These are phyloP conservation scores for Sturmia bella DNA, from an alignment of 2,888 invertebrate species.

Conservation along the genomic window DNA sequence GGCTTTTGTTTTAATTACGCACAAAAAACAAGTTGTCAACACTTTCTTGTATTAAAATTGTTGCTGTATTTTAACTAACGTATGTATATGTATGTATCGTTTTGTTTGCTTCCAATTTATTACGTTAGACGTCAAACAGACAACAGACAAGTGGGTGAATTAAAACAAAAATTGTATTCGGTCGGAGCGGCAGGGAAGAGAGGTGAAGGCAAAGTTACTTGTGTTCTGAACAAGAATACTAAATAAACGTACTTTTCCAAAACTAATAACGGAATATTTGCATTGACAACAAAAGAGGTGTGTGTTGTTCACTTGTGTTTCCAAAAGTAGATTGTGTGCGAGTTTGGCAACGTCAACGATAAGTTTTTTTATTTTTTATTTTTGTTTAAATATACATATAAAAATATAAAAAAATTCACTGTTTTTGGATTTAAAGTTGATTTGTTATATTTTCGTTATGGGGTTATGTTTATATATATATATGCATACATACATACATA, in stretches of 20 bases:
- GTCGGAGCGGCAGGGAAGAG: too few relatives aligned
- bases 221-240: slow-evolving; percentile 18
- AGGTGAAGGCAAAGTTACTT: not conserved
- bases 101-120: slow-evolving; percentile 33
- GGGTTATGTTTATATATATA: too few relatives aligned
- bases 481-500: slow-evolving; percentile 7
- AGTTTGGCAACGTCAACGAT: slow-evolving; percentile 29
- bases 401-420: slow-evolving; percentile 13
- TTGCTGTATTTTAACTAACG: slow-evolving; percentile 9
- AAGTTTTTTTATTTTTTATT: too few relatives aligned
- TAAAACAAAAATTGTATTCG: slow-evolving; percentile 13
- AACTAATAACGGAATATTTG: slow-evolving; percentile 29
- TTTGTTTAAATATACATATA: slow-evolving; percentile 10
- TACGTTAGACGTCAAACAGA: slow-evolving; percentile 57
- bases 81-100: too few relatives aligned
- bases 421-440: not conserved
- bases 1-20: not conserved
- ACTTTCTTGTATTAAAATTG: slow-evolving; percentile 1
- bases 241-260: slow-evolving; percentile 24
- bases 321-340: not conserved
- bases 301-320: not conserved
- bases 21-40: slow-evolving; percentile 6
- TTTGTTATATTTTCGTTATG: not conserved
- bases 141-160: slow-evolving; percentile 50
- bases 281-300: slow-evolving; percentile 22